These are phyloP conservation scores for Philhelius pedissequus DNA, from an alignment of 2,888 invertebrate species.

Conservation along the genomic window DNA sequence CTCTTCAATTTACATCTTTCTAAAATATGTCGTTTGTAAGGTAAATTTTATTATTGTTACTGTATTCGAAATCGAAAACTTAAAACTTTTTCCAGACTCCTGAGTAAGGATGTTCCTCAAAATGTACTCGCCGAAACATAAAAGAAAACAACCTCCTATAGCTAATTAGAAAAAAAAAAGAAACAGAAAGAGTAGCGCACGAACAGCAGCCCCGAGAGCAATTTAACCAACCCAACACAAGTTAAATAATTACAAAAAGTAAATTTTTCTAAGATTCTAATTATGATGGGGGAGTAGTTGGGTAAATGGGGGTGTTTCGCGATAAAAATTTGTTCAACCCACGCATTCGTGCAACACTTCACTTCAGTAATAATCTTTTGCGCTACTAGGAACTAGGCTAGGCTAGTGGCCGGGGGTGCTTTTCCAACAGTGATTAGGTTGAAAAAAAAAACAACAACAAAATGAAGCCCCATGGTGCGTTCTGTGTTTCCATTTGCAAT, in stretches of 20 bases:
- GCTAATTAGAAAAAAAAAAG: background rate
- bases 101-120: background rate
- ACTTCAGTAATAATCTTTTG: background rate
- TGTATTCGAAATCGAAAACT: background rate
- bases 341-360: conserved; percentile 7
- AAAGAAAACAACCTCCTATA: background rate
- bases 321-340: background rate
- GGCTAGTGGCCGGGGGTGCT: background rate
- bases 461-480: conserved; percentile 15
- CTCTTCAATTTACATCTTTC: no score
- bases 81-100: background rate
- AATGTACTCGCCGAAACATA: background rate
- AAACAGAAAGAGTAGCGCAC: background rate
- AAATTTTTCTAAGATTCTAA: conserved; percentile 5
- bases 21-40: no score
- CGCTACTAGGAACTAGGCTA: background rate
- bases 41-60: no score
- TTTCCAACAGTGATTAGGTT: conserved; percentile 19
- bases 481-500: conserved; percentile 28
- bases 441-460: background rate
- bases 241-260: background rate
- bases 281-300: background rate
- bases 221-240: background rate
- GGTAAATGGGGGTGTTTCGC: background rate
- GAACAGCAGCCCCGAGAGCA: background rate